Evolutionary conservation across 2,888 invertebrate genomes (phyloP).

Genomic region (Philereme vetulata): DNA sequence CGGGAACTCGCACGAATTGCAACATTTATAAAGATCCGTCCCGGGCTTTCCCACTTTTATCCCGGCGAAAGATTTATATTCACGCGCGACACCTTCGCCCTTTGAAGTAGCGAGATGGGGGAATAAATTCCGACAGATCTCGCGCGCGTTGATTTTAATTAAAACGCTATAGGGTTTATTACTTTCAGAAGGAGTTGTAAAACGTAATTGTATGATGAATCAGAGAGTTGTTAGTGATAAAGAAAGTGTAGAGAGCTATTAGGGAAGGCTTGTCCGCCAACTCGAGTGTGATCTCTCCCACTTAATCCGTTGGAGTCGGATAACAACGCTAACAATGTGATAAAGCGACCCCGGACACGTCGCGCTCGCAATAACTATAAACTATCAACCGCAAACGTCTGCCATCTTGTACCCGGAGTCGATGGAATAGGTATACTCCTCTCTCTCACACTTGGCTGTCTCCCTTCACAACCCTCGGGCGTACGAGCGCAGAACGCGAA

Average conservation of each 20-base stretch:
- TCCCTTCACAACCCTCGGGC: constrained; percentile 59
- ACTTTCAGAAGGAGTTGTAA: constrained; percentile 34
- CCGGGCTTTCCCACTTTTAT: constrained; percentile 67
- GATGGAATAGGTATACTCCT: constrained; percentile 70
- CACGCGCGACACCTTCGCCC: constrained; percentile 74
- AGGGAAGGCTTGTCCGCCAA: constrained; percentile 62
- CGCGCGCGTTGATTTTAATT: constrained; percentile 74
- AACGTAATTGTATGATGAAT: constrained; percentile 39
- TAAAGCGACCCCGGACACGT: constrained; percentile 77
- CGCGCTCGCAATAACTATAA: constrained; percentile 82
- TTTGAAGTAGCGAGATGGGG: constrained; percentile 75
- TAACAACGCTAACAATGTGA: constrained; percentile 82
- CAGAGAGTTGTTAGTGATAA: constrained; percentile 43
- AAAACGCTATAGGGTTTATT: constrained; percentile 67
- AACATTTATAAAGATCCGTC: constrained; percentile 74
- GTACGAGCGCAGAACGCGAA: constrained; percentile 52
- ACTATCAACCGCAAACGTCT: constrained; percentile 83
- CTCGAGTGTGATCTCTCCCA: constrained; percentile 69
- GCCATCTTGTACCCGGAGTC: constrained; percentile 79
- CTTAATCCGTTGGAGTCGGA: constrained; percentile 78
- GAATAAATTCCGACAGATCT: constrained; percentile 69
- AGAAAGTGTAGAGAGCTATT: constrained; percentile 62
- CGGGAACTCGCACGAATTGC: constrained; percentile 66
- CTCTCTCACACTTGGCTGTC: constrained; percentile 65
- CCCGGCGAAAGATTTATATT: constrained; percentile 74